Evolutionary conservation across 2,113 vertebrate species (phyloP).

Genomic region (Alouatta palliata): DNA sequence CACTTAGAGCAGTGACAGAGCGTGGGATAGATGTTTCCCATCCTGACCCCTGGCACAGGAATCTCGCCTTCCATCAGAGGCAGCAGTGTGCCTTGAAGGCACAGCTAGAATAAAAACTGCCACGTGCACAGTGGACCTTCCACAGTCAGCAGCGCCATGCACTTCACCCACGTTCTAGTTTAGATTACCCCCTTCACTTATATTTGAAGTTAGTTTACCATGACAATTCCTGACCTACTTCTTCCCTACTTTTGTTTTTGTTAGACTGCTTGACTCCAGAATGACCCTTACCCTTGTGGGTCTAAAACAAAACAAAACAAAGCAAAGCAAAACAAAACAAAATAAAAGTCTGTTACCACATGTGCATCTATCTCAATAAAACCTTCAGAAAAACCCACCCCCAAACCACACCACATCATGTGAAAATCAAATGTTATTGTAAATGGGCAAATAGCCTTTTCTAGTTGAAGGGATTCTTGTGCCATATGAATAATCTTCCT

Average conservation of each 20-base stretch:
- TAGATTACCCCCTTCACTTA: neutral
- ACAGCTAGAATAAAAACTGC: neutral
- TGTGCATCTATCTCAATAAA: neutral
- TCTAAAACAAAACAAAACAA: neutral
- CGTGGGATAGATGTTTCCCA: neutral
- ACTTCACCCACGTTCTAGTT: neutral
- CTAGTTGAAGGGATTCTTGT: neutral
- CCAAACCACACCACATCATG: neutral
- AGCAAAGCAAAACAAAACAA: neutral
- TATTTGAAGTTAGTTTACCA: neutral
- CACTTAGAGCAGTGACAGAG: neutral
- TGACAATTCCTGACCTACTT: neutral
- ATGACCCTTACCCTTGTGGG: neutral
- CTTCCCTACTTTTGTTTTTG: neutral
- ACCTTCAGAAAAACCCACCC: neutral
- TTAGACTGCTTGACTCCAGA: neutral
- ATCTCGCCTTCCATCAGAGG: neutral
- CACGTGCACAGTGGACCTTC: neutral
- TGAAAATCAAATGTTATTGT: neutral
- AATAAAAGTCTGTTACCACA: neutral
- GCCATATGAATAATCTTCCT: neutral
- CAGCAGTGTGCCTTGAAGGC: neutral
- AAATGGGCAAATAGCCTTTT: neutral
- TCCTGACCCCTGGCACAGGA: neutral
- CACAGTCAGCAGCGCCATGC: neutral